Base-by-base conservation (phyloP, 2,888 invertebrate genomes). In the Pherbina coryleti region DNA sequence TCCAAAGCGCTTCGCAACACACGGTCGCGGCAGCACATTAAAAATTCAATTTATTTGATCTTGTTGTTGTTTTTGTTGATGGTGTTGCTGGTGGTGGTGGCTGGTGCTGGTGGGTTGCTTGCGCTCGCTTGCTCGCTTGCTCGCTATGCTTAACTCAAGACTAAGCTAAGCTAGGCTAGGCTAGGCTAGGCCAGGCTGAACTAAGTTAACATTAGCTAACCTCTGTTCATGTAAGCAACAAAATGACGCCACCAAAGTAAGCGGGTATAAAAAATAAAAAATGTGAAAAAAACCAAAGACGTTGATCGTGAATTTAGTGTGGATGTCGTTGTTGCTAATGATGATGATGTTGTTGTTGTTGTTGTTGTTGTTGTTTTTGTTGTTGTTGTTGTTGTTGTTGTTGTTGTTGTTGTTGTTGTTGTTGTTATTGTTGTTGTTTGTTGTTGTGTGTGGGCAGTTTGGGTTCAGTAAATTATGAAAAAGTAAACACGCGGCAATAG, bases 231-330 rank as follows among this genome's bases (percentile, higher is more conserved):
- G 34, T n/a, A n/a, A 31, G 25, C 28, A 14, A 31, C 28, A 9
- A 28, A 51, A 22, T 69, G 51, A 44, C 69, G 69, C 25, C 69
- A 25, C n/a, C 67, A 22, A 49, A 22, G 49, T 49, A 22, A 17
- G 66, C 17, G 19, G 17, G 37, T n/a, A 37, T 14, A 2, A 19
- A n/a, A 66, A 19, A 22, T 28, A 60, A 4, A 60, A 28, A 28
- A 9, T 19, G 9, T 5, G 8, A 19, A 55, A 1, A 22, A 25
- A 51, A 69, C 3, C 25, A 69, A 22, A 28, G 51, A 69, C 25
- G 57, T 72, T 72, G 72, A 57, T 72, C 57, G 57, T 71, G 57
- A 57, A 72, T 31, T n/a, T 9, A 19, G 37, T 37, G 8, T n/a
- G 37, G 44, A 11, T 57, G 57, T 22, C 19, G 34, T 34, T 22